These are phyloP conservation scores for Strigamia maritima DNA, from an alignment of 2,888 invertebrate genomes.

Conservation along the genomic window DNA sequence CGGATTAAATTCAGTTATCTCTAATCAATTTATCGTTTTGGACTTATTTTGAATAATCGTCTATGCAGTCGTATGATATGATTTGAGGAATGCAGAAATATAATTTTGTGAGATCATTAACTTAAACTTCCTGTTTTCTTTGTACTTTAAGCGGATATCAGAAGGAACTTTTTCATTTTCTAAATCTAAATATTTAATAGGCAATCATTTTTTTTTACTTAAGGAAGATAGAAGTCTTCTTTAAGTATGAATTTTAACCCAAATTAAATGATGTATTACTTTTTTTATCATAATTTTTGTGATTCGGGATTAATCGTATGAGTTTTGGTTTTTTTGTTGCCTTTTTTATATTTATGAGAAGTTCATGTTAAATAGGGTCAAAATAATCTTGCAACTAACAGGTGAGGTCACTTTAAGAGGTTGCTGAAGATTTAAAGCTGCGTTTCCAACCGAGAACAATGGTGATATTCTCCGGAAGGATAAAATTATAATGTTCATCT, in stretches of 20 bases:
- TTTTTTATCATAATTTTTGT: neutral
- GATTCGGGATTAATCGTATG: neutral
- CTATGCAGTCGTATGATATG: neutral
- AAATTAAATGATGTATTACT: neutral
- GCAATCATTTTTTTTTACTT: neutral
- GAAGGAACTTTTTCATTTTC: neutral
- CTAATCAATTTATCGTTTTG: no score
- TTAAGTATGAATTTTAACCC: neutral
- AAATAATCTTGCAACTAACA: neutral
- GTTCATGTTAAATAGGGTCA: slow-evolving; percentile 23
- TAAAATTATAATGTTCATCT: neutral
- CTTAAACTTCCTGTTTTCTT: neutral
- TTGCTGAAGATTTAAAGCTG: slow-evolving; percentile 15
- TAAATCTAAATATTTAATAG: neutral
- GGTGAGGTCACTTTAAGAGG: slow-evolving; percentile 23
- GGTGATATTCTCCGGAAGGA: slow-evolving; percentile 6
- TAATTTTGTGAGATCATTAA: neutral
- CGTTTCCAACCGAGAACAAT: slow-evolving; percentile 9
- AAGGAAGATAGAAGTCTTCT: neutral
- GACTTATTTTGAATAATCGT: neutral
- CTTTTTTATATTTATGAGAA: slow-evolving; percentile 10
- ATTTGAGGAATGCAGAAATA: neutral
- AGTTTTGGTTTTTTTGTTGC: neutral
- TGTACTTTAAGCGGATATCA: neutral
- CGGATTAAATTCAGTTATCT: no score